Base-by-base conservation (phyloP, 2,113 vertebrate species). In the Synodontis membranacea region DNA sequence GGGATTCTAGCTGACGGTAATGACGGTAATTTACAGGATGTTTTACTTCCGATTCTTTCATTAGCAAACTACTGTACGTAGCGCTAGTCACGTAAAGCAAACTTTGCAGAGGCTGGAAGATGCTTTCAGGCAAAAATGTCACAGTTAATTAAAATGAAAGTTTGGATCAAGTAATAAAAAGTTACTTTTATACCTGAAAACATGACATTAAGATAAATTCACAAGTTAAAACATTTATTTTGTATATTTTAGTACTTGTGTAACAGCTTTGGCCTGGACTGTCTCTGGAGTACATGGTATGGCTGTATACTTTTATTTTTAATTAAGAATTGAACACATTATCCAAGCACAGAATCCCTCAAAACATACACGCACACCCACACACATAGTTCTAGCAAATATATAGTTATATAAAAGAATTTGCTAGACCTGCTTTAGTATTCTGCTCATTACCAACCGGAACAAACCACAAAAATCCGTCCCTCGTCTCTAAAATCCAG, bases 391-490 rank as follows among this genome's bases (percentile, higher is more conserved):
- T 68, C 62, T 72, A 80, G 66, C 15, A 68, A 62, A n/a, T n/a
- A 80, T 54, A 72, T 15, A 34, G 46, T 28, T 37, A 34, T 68
- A 76, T 42, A 70, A 50, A 42, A 44, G 14, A 6, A 9, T 87
- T 84, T 83, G 64, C 64, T 60, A 46, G 44, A 15, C 7, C 28
- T 52, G 34, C 56, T 66, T 82, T 74, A 68, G 56, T 82, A 52
- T 15, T 84, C 23, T 75, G 37, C 42, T 88, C 62, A 84, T 68
- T 31, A 60, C 21, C 42, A 44, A n/a, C 28, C 23, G 64, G 48
- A 82, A 66, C 75, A 37, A 80, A 66, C 75, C 28, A 80, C 80
- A 85, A 85, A 84, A 50, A 68, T 50, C 79, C 34, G 21, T 54
- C 37, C 25, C 5, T 76, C 28, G 39, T 17, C 37, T 74, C 58